Conservation (phyloP, 2,888 invertebrate species). For the Aquatica leii region DNA sequence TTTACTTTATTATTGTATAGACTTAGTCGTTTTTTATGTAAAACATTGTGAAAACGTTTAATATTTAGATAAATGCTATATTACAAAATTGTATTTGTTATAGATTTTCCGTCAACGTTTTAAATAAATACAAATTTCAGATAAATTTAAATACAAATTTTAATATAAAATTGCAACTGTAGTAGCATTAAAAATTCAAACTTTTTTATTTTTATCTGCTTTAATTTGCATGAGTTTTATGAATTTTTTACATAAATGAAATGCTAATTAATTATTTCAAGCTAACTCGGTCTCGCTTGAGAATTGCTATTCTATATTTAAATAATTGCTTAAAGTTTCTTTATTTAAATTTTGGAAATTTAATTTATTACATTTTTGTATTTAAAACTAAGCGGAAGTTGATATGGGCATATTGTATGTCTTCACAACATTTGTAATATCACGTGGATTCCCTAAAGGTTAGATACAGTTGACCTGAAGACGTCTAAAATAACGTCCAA, state of each 20-base stretch:
- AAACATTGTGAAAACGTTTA: too few relatives aligned
- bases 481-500: conserved; percentile 33
- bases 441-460: conserved; percentile 20
- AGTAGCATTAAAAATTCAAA: conserved; percentile 22
- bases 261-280: conserved; percentile 30
- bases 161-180: neutral
- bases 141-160: too few relatives aligned
- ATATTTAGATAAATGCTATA: too few relatives aligned
- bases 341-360: neutral
- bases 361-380: neutral
- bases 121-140: too few relatives aligned
- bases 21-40: too few relatives aligned
- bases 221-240: conserved; percentile 26
- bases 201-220: conserved; percentile 24
- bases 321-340: neutral
- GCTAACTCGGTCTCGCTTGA: neutral
- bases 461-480: conserved; percentile 28
- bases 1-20: too few relatives aligned
- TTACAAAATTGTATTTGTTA: too few relatives aligned
- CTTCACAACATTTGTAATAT: conserved; percentile 22
- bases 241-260: conserved; percentile 26
- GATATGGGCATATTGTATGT: conserved; percentile 7
- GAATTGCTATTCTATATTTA: neutral
- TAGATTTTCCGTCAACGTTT: too few relatives aligned
- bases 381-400: too few relatives aligned